phyloP scores from a whole-genome alignment of 2,888 invertebrate genomes.

The Temnothorax ravouxi region DNA sequence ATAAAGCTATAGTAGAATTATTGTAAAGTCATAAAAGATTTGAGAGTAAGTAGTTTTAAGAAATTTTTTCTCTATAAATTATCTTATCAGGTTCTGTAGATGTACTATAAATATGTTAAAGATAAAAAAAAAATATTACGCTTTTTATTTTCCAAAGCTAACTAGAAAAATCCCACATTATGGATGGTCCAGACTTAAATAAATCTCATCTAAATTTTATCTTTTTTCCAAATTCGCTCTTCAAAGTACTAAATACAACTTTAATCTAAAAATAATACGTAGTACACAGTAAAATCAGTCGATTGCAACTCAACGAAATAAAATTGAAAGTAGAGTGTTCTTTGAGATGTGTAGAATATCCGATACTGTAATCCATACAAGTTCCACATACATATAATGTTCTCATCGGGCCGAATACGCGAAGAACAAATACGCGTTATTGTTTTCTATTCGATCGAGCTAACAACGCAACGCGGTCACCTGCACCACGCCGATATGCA shows the following conservation, averaged over 20 bases:
- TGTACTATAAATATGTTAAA: not conserved
- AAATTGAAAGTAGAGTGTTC: not conserved
- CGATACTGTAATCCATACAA: not conserved
- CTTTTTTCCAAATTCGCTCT: not conserved
- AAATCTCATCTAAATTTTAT: not conserved
- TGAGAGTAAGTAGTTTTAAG: not conserved
- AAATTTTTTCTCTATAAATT: not conserved
- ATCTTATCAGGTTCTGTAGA: not conserved
- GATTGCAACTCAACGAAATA: not conserved
- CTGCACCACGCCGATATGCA: conserved; percentile 35
- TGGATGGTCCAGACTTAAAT: not conserved
- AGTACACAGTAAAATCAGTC: not conserved
- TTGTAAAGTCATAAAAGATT: not conserved
- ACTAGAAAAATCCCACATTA: not conserved
- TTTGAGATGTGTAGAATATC: not conserved
- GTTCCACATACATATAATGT: not conserved
- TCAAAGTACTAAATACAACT: not conserved
- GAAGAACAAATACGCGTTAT: not conserved
- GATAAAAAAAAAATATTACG: not conserved
- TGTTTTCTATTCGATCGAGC: conserved; percentile 15
- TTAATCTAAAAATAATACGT: conserved; percentile 18
- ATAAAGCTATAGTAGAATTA: conserved; percentile 5
- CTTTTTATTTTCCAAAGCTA: not conserved
- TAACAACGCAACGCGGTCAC: conserved; percentile 35
- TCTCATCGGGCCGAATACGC: not conserved